These are phyloP conservation scores for Schizotus pectinicornis DNA, from an alignment of 2,888 invertebrate species.

Conservation along the genomic window DNA sequence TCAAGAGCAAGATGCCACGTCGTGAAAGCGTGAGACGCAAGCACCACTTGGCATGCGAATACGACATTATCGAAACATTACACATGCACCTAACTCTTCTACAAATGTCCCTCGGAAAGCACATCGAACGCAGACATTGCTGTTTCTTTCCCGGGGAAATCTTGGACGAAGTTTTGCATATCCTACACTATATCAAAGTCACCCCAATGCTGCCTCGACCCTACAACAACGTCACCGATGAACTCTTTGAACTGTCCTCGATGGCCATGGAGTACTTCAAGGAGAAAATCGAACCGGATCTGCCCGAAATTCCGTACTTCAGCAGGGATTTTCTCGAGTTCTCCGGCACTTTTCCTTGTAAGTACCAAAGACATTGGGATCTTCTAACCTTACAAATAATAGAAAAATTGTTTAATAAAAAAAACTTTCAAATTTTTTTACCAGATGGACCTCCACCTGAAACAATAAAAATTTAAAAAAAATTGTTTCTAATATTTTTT, in stretches of 20 bases:
- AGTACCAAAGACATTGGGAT: constrained; percentile 54
- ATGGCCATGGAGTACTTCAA: constrained; percentile 99
- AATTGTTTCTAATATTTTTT: too few species aligned
- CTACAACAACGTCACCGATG: constrained; percentile 87
- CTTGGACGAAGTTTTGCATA: constrained; percentile 88
- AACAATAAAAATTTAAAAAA: too few species aligned
- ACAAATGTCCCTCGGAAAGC: constrained; percentile 94
- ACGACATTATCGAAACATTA: constrained; percentile 90
- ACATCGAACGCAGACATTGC: constrained; percentile 90
- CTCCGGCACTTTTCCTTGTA: constrained; percentile 72
- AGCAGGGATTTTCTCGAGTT: constrained; percentile 84
- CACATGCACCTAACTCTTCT: constrained; percentile 90
- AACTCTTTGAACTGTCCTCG: constrained; percentile 91
- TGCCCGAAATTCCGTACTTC: constrained; percentile 89
- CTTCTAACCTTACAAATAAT: too few species aligned
- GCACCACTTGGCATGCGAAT: constrained; percentile 89
- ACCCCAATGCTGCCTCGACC: constrained; percentile 84
- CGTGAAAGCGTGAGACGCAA: constrained; percentile 89
- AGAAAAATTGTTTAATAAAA: too few species aligned
- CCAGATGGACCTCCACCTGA: too few species aligned
- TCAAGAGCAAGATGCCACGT: constrained; percentile 91
- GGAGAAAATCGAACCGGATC: constrained; percentile 87
- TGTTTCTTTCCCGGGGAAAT: constrained; percentile 96
- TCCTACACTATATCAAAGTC: constrained; percentile 81
- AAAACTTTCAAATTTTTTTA: too few species aligned